Evolutionary conservation across 2,888 invertebrate genomes (phyloP), one percentile per base, ranked within the genome.

Genomic region (Digitonthophagus gazella): DNA sequence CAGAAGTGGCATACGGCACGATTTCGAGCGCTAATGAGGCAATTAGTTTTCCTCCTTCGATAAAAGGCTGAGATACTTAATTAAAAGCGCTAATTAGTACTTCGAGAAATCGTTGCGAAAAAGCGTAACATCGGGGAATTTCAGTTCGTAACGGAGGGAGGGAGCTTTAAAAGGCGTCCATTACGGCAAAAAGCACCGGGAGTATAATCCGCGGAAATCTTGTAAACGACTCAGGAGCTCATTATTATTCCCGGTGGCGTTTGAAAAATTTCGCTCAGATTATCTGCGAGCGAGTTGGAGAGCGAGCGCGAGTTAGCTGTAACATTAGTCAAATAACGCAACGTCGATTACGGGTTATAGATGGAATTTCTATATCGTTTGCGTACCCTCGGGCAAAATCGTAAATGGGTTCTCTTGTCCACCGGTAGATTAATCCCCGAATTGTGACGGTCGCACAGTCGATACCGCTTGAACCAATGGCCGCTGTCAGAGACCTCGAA

Each of bases 191-290:
- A 61, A 61, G 18, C 61, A n/a, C 16, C 16, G 2, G 61, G 61
- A 61, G 15, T 61, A 16, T 61, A 61, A 61, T 61, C 61, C 61
- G 15, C 61, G 4, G 19, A 19, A 61, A 61, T 61, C 61, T 61
- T 61, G 19, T 61, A 61, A 61, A 61, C 61, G 61, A 61, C 61
- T 61, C n/a, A 2, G 61, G 61, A 16, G 61, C 19, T 61, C 61
- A 61, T 61, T 61, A 19, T 61, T 61, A 61, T 61, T 61, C 61
- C 18, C 61, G n/a, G 16, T 61, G 11, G 11, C 15, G 16, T 19
- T 19, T 61, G 19, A 61, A 61, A 44, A 44, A 44, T 44, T 44
- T 44, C 11, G 28, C 6, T 11, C 28, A 11, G 11, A 44, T 44
- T 44, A 44, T 44, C 28, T 5, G 28, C 8, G 1, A 44, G 28